Conservation (phyloP, 2,113 vertebrate genomes). For the Donacobius atricapilla region DNA sequence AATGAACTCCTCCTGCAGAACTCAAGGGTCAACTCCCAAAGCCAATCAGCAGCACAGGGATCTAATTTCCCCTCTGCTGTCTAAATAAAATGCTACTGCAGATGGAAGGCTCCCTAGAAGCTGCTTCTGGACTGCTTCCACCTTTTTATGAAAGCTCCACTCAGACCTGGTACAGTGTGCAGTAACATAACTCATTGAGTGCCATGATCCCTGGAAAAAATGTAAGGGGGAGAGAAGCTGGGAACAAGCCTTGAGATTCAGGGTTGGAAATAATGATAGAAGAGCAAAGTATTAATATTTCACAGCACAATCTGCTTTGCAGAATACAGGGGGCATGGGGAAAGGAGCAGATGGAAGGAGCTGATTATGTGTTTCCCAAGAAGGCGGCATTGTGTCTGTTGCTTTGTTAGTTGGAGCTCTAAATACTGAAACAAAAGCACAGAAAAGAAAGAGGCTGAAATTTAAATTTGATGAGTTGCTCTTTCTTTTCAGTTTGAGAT, state of each 20-base stretch:
- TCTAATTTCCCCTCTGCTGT: constrained; percentile 54
- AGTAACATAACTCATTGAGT: background rate
- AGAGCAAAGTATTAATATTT: constrained; percentile 40
- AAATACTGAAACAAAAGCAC: constrained; percentile 33
- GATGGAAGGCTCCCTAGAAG: constrained; percentile 56
- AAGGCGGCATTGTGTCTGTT: constrained; percentile 46
- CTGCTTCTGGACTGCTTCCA: constrained; percentile 54
- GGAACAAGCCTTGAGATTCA: background rate
- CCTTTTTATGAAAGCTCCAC: constrained; percentile 44
- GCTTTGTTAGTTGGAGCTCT: constrained; percentile 19
- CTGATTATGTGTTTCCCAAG: background rate
- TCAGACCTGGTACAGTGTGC: background rate
- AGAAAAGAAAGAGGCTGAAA: background rate
- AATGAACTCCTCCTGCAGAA: constrained; percentile 7
- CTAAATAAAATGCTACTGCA: constrained; percentile 54
- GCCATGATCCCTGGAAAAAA: background rate
- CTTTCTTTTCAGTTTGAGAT: background rate
- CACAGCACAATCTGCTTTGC: constrained; percentile 25
- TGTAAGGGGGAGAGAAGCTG: background rate
- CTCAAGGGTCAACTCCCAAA: constrained; percentile 17
- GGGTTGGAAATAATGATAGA: background rate
- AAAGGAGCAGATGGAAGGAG: constrained; percentile 43
- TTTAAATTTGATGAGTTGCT: background rate
- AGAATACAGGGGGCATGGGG: background rate
- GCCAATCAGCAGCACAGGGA: constrained; percentile 31